Evolutionary conservation across 2,113 vertebrate species (phyloP).

Genomic region (Muscicapa adusta): DNA sequence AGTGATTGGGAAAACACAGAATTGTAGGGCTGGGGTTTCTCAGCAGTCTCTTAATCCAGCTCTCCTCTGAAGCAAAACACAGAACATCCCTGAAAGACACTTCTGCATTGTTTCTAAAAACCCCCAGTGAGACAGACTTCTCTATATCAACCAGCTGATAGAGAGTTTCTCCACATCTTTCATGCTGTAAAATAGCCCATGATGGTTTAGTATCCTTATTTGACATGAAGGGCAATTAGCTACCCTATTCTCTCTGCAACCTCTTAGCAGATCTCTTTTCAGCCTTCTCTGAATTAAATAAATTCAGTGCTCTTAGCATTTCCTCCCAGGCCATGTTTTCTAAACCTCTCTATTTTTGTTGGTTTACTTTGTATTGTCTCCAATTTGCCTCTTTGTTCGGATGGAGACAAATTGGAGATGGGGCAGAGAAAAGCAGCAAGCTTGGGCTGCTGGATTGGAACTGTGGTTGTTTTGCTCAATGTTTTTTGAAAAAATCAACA

Average conservation of each 20-base stretch:
- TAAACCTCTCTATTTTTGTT: neutral
- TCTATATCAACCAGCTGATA: neutral
- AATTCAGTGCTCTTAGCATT: neutral
- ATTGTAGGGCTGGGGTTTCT: neutral
- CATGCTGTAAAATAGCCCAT: neutral
- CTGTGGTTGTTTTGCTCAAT: neutral
- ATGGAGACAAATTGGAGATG: neutral
- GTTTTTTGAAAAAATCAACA: neutral
- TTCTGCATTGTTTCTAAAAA: neutral
- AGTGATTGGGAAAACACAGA: neutral
- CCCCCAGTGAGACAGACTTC: neutral
- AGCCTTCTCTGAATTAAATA: neutral
- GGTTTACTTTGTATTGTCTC: neutral
- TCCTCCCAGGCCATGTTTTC: neutral
- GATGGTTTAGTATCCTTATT: neutral
- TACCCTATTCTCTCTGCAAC: neutral
- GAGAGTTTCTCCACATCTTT: neutral
- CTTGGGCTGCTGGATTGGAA: neutral
- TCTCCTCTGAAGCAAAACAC: neutral
- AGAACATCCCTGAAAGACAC: neutral
- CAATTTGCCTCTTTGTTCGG: neutral
- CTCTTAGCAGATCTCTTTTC: neutral
- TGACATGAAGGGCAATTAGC: neutral
- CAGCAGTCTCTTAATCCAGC: neutral
- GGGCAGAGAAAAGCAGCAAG: neutral